These are phyloP conservation scores for Tenthredo distinguenda DNA, from an alignment of 2,888 invertebrate genomes.

Conservation along the genomic window DNA sequence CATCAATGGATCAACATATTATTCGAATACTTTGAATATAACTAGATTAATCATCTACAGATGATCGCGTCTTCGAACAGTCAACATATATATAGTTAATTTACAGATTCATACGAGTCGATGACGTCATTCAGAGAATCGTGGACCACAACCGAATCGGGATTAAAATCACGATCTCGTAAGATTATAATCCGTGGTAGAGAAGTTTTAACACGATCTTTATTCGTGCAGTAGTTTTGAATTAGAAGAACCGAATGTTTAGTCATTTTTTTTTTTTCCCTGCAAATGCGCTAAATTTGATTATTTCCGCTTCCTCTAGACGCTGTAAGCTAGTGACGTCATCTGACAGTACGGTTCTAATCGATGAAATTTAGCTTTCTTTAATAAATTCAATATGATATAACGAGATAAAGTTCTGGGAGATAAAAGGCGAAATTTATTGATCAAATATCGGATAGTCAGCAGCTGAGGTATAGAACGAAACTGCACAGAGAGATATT, in stretches of 20 bases:
- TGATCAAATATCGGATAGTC: not conserved
- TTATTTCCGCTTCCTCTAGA: not conserved
- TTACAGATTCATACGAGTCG: not conserved
- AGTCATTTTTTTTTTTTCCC: not conserved
- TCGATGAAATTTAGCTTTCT: not conserved
- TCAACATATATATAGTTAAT: no score
- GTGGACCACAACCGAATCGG: not conserved
- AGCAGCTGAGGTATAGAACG: not conserved
- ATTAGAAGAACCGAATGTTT: not conserved
- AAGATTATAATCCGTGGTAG: not conserved
- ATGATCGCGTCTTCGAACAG: no score
- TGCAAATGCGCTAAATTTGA: no score
- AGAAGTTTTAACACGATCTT: not conserved
- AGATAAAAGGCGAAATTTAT: not conserved
- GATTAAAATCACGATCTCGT: not conserved
- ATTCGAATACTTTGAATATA: no score
- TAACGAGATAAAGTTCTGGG: not conserved
- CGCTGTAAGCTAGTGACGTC: not conserved
- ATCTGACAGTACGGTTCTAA: not conserved
- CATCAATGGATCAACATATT: no score
- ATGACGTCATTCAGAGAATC: conserved; percentile 9
- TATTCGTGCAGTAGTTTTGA: not conserved
- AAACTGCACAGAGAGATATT: not conserved
- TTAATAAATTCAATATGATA: not conserved
- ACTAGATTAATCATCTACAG: no score